A percentile compares a stretch with the other conserved stretches of the same genome.
Conservation (phyloP, 2,113 vertebrate genomes). For the Tupaia tana region DNA sequence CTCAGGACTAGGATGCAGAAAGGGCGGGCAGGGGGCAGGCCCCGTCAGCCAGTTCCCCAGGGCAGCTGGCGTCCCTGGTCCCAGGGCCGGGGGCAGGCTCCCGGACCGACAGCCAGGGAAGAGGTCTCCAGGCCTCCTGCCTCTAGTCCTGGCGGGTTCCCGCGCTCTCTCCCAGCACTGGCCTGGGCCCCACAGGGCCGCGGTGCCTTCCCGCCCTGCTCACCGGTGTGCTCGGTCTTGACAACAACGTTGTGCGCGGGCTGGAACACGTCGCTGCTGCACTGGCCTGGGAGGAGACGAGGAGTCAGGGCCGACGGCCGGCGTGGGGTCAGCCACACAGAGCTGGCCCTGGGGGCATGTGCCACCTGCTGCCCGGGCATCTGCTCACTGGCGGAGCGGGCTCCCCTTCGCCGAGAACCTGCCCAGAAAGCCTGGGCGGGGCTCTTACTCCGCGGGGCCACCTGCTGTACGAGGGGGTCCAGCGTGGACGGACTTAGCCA, state of each 20-base stretch:
- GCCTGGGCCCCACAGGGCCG: too few relatives aligned
- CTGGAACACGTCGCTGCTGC: constrained; percentile 88
- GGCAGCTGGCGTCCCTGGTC: background rate
- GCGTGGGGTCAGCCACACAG: too few relatives aligned
- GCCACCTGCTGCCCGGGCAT: too few relatives aligned
- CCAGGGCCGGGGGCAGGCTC: background rate
- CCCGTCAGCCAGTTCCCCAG: background rate
- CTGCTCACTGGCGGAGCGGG: too few relatives aligned
- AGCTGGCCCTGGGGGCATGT: too few relatives aligned
- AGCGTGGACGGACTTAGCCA: too few relatives aligned
- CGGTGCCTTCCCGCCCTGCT: constrained; percentile 29
- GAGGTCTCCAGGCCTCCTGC: background rate
- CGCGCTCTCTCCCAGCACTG: background rate
- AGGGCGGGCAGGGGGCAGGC: background rate
- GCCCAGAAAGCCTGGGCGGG: too few relatives aligned
- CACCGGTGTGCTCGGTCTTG: constrained; percentile 91
- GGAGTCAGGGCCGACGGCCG: too few relatives aligned
- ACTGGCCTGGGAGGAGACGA: constrained; percentile 86
- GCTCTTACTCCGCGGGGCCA: too few relatives aligned
- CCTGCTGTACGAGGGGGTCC: too few relatives aligned
- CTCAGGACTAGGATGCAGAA: background rate
- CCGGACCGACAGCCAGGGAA: background rate
- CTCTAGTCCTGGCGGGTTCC: background rate
- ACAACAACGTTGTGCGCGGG: constrained; percentile 89
- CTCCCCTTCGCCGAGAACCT: too few relatives aligned